Percentiles rank a stretch among this genome's conserved stretches.
Evolutionary conservation across 2,888 invertebrate species (phyloP).

Genomic region (Folsomia candida): DNA sequence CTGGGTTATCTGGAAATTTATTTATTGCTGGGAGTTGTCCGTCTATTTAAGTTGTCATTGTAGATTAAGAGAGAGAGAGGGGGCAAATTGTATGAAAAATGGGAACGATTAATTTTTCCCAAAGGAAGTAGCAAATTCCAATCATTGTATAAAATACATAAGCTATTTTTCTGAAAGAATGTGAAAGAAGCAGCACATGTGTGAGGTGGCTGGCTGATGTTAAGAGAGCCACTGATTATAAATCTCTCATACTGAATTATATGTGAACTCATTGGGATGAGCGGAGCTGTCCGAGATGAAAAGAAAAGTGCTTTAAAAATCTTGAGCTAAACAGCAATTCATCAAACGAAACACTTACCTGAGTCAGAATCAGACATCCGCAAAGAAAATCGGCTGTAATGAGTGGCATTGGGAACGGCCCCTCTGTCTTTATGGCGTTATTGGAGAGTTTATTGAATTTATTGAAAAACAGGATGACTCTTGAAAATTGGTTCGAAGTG

Average conservation of each 20-base stretch:
- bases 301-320: background rate
- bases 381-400: background rate
- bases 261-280: background rate
- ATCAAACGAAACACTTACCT: background rate
- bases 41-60: background rate
- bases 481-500: background rate
- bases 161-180: background rate
- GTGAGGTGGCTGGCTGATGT: background rate
- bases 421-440: background rate
- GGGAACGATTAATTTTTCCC: background rate
- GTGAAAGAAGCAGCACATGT: background rate
- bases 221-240: background rate
- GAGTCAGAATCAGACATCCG: background rate
- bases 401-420: background rate
- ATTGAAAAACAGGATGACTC: conserved; percentile 23
- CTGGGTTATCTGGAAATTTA: background rate
- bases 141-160: background rate
- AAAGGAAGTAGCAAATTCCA: background rate
- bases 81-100: too few relatives aligned
- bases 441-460: conserved; percentile 20
- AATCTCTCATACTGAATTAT: background rate
- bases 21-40: background rate
- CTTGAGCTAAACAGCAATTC: background rate
- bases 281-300: background rate
- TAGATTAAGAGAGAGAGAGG: too few relatives aligned